Base-by-base conservation (phyloP, 1,140 invertebrate species). In the Drosophila mauritiana region DNA sequence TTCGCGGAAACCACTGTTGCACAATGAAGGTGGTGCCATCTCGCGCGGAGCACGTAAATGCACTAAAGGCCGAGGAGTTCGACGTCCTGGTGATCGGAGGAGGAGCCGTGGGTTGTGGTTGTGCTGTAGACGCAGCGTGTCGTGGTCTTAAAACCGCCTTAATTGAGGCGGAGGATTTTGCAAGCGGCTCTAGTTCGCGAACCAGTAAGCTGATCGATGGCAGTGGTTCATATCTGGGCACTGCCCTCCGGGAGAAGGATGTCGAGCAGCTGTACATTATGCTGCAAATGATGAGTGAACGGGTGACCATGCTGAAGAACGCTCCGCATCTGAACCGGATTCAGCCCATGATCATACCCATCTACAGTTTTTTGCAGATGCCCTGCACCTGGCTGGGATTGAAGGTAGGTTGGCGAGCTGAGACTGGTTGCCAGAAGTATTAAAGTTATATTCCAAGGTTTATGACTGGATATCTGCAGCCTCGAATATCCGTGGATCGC, bases 41-140 rank as follows among this genome's bases (percentile, higher is more conserved):
- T n/a, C 78, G 82, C 0, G 20, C 48, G 4, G 46, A 86, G 4
- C 85, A 83, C 4, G 15, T 90, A 7, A 27, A n/a, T 11, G 49
- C 59, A 0, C 11, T 86, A 1, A 64, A 58, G 52, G 25, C 22
- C 3, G 69, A 95, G 39, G 92, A 93, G 13, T 99, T 96, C 92
- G 99, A 99, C 93, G 94, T 99, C 10, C 93, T 99, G 3, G 96
- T 99, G 20, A 96, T 99, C 84, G 98, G 98, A 3, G 98, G 98
- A 1, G 98, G 98, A 27, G 98, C 98, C 7, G 98, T 97, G 0
- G 98, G 97, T 0, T 94, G 96, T 25, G 98, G 98, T 36, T 98
- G 98, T 84, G 84, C 80, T 7, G 20, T 88, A 7, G 84, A 88
- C 7, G 51, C 84, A 4, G 72, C 64, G 4, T 59, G 76, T 34